A percentile compares a stretch with the other conserved stretches of the same genome.
Evolutionary conservation across 2,797 vertebrate genomes (phyloP).

Genomic region (Anguilla megastoma): DNA sequence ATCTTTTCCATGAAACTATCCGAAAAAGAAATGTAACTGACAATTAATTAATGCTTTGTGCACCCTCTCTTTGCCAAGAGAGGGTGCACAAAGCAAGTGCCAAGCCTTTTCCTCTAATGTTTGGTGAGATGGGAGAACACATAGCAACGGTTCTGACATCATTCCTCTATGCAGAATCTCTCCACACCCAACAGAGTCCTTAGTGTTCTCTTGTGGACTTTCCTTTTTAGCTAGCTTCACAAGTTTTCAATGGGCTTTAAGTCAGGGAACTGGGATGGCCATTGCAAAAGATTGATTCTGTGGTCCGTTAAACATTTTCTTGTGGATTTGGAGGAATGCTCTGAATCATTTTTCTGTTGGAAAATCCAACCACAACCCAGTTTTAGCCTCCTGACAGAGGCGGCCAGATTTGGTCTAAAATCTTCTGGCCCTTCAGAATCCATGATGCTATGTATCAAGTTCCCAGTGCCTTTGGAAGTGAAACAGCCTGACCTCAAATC

Average conservation of each 20-base stretch:
- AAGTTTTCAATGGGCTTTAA: not conserved
- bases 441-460: not conserved
- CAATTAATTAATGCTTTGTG: not conserved
- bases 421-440: not conserved
- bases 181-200: not conserved
- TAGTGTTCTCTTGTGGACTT: not conserved
- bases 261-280: not conserved
- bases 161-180: not conserved
- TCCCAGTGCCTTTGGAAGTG: not conserved
- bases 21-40: not conserved
- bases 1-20: not conserved
- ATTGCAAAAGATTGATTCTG: not conserved
- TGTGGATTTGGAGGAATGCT: not conserved
- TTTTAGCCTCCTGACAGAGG: not conserved
- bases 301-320: not conserved
- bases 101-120: too few species aligned
- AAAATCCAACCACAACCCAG: not conserved
- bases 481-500: not conserved
- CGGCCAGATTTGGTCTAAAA: not conserved
- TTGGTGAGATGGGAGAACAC: not conserved
- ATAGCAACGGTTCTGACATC: not conserved
- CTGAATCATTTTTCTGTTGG: not conserved
- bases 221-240: not conserved
- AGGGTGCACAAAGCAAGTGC: too few species aligned
- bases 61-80: not conserved